Evolutionary conservation across 2,888 invertebrate species (phyloP), one percentile per base, ranked within the genome.

Genomic region (Patella depressa): DNA sequence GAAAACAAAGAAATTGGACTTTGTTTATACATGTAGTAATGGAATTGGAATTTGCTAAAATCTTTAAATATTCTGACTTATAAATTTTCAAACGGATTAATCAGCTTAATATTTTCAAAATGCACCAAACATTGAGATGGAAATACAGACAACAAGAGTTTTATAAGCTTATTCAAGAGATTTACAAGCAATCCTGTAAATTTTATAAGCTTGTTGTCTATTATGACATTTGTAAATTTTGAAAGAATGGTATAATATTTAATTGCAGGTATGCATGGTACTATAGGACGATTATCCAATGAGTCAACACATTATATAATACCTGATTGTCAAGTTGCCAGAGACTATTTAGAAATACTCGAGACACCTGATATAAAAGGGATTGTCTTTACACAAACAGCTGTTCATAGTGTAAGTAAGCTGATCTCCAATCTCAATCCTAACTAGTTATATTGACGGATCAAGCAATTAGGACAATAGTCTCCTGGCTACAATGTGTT

Each of bases 301-400:
- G 86, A 89, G 81, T 85, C 82, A 2, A 88, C 88, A 9, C 90
- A 91, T 80, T 91, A 91, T 81, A 76, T 90, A 0, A 82, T 91
- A 5, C 91, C 90, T 9, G 89, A 89, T 74, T 84, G 86, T 34
- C 87, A 87, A 70, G 82, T 88, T 15, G 86, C 89, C 29, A 83
- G 84, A 75, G 88, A 90, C 72, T 91, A 88, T 79, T 79, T 91
- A 74, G 91, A 91, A 81, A 84, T 91, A 17, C 84, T 91, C 57
- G 90, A 91, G 78, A 80, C 86, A 53, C 84, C 88, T 7, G 86
- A 88, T 71, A 82, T 91, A 17, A 84, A 81, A 71, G 91, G 90
- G 19, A 85, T 91, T 29, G 85, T 91, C 24, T 88, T 91, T 78
- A 82, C 89, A 54, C 90, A 90, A 81, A 88, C 90, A 15, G 87